Evolutionary conservation across 2,797 vertebrate genomes (phyloP).

Genomic region (Sebastes hubbsi): DNA sequence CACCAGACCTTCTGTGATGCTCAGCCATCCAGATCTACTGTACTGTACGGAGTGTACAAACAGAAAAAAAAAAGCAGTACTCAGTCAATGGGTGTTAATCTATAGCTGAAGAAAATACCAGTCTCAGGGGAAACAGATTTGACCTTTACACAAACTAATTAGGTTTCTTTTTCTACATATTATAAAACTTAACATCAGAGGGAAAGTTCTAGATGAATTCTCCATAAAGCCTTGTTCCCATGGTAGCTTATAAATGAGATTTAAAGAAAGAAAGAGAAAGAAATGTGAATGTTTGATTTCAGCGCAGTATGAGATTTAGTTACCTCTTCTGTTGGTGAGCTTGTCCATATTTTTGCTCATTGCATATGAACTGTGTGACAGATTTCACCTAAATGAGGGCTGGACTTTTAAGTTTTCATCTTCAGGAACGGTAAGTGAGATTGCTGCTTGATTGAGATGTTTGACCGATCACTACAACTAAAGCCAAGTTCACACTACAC

Average conservation of each 20-base stretch:
- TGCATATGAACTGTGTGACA: not conserved
- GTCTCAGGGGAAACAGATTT: slow-evolving; percentile 16
- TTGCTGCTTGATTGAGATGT: not conserved
- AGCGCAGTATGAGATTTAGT: not conserved
- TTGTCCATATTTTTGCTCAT: not conserved
- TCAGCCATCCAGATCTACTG: slow-evolving; percentile 10
- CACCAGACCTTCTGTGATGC: slow-evolving; percentile 42
- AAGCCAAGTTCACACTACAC: not conserved
- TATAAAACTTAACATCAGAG: not conserved
- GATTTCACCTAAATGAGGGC: not conserved
- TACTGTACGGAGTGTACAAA: not conserved
- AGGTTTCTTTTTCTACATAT: not conserved
- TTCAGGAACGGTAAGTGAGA: slow-evolving; percentile 34
- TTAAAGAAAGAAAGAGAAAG: not conserved
- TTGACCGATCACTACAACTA: not conserved
- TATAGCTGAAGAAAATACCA: not conserved
- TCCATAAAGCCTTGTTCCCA: slow-evolving; percentile 44
- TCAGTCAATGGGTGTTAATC: not conserved
- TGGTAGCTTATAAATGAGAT: slow-evolving; percentile 30
- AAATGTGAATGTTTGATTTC: slow-evolving; percentile 7
- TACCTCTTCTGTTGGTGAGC: not conserved
- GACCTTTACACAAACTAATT: slow-evolving; percentile 14
- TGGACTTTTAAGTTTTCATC: slow-evolving; percentile 15
- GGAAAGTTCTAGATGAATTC: not conserved
- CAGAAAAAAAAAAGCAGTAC: not conserved